Conservation (phyloP, 1,140 invertebrate species). For the Propsilocerus akamusi region DNA sequence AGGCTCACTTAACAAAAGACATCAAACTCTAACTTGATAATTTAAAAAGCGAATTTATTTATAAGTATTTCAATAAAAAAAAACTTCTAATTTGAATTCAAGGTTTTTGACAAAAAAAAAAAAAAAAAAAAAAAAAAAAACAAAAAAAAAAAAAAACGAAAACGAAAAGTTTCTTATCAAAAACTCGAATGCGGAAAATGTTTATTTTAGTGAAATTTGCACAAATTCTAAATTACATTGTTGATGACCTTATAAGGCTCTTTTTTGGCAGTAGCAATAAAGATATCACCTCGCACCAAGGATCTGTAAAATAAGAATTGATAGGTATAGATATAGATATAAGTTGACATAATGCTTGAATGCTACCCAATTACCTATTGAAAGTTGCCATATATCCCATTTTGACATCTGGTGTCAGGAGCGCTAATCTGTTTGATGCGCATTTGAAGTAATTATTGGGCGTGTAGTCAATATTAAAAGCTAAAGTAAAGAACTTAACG, state of each 20-base stretch:
- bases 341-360: background rate
- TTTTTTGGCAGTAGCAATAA: background rate
- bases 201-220: too few relatives aligned
- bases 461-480: constrained; percentile 16
- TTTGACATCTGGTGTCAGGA: background rate
- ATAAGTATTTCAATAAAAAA: too few relatives aligned
- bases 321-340: too few relatives aligned
- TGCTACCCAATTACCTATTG: background rate
- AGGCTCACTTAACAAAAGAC: too few relatives aligned
- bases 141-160: too few relatives aligned
- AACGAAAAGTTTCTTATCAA: too few relatives aligned
- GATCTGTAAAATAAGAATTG: background rate
- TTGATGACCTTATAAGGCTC: background rate
- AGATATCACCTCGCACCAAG: background rate
- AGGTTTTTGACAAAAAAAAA: too few relatives aligned
- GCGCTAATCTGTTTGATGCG: background rate
- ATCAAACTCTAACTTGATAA: too few relatives aligned
- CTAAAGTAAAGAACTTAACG: constrained; percentile 18
- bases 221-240: background rate
- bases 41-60: too few relatives aligned
- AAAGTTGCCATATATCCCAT: background rate
- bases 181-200: too few relatives aligned
- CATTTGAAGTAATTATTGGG: background rate
- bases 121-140: too few relatives aligned
- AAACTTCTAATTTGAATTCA: too few relatives aligned